phyloP scores from a whole-genome alignment of 2,888 invertebrate genomes.

The Cremastobaeus sp. region DNA sequence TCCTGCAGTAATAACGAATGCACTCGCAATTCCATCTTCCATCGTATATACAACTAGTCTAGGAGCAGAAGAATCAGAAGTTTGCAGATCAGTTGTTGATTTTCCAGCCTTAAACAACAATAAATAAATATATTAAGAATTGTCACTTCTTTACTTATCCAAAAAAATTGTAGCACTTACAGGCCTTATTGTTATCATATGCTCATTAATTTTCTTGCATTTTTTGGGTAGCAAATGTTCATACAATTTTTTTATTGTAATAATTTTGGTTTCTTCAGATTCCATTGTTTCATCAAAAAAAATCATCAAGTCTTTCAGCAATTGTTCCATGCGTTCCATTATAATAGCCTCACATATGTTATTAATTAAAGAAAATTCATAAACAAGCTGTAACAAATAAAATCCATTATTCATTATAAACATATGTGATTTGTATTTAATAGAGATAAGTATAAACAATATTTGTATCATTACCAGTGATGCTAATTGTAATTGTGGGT shows the following conservation, averaged over 20 bases:
- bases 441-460: background rate
- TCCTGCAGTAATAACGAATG: slow-evolving; percentile 4
- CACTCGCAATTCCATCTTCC: slow-evolving; percentile 4
- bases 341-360: background rate
- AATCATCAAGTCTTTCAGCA: background rate
- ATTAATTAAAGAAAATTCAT: slow-evolving; percentile 2
- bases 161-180: background rate
- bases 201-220: slow-evolving; percentile 4
- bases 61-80: slow-evolving; percentile 5
- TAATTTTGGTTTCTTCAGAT: background rate
- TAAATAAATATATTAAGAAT: background rate
- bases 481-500: background rate
- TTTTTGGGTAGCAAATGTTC: background rate
- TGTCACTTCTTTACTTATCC: no score
- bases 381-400: background rate
- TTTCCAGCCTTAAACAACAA: slow-evolving; percentile 8
- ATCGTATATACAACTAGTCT: slow-evolving; percentile 6
- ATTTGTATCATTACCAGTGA: background rate
- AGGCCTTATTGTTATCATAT: background rate
- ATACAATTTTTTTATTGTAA: background rate
- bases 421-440: background rate
- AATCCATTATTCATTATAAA: background rate
- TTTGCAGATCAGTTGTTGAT: slow-evolving; percentile 6
- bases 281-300: background rate
- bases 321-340: background rate